Evolutionary conservation across 2,888 invertebrate genomes (phyloP).

Genomic region (Himalopsyche kuldschensis): DNA sequence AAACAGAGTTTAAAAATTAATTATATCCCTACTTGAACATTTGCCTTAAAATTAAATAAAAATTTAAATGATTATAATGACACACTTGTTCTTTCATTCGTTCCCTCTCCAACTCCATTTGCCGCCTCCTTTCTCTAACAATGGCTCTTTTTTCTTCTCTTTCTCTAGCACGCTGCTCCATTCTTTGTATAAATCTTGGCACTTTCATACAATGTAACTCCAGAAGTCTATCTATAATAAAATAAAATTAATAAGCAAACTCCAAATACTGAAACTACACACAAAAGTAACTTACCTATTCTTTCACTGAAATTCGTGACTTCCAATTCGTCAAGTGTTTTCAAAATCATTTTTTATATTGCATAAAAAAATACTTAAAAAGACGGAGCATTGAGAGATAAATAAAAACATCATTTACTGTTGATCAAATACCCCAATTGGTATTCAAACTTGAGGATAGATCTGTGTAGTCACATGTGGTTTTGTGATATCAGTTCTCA

Average conservation of each 20-base stretch:
- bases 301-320: not conserved
- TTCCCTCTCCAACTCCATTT: conserved; percentile 56
- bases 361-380: too few relatives aligned
- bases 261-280: not conserved
- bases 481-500: too few relatives aligned
- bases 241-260: too few relatives aligned
- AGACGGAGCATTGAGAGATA: too few relatives aligned
- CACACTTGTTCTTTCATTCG: conserved; percentile 54
- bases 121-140: conserved; percentile 54
- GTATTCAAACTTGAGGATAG: too few relatives aligned
- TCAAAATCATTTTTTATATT: too few relatives aligned
- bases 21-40: not conserved
- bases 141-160: conserved; percentile 61
- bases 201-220: conserved; percentile 56
- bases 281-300: not conserved
- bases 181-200: conserved; percentile 70
- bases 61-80: conserved; percentile 10
- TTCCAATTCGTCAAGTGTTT: too few relatives aligned
- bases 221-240: not conserved
- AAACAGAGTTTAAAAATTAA: not conserved
- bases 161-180: conserved; percentile 72
- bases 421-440: too few relatives aligned
- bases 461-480: too few relatives aligned
- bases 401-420: too few relatives aligned
- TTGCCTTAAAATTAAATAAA: not conserved